Evolutionary conservation across 2,888 invertebrate species (phyloP).

Genomic region (Lasioglossum lativentre): DNA sequence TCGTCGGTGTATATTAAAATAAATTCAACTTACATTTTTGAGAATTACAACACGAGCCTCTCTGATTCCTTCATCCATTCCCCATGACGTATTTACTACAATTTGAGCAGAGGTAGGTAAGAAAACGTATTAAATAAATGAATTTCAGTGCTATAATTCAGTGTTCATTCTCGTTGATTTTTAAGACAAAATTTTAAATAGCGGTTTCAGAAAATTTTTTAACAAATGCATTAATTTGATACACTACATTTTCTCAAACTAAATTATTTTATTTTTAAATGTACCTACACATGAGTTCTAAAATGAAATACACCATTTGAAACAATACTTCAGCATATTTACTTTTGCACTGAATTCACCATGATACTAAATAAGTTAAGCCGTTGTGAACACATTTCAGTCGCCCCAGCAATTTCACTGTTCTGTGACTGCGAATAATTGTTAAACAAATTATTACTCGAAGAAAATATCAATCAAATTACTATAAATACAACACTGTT

Average conservation of each 20-base stretch:
- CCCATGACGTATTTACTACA: neutral
- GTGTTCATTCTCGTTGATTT: neutral
- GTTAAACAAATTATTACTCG: no score
- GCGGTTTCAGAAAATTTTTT: no score
- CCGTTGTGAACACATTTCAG: no score
- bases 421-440: no score
- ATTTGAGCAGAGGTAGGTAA: neutral
- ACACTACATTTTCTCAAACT: no score
- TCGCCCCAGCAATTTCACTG: no score
- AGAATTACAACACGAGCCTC: conserved; percentile 75
- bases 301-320: neutral
- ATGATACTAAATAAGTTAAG: no score
- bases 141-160: neutral
- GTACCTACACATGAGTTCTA: neutral
- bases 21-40: conserved; percentile 83
- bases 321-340: no score
- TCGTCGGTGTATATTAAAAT: conserved; percentile 82
- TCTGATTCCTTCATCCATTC: conserved; percentile 1
- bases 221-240: no score
- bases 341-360: no score
- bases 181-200: neutral
- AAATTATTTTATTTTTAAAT: neutral
- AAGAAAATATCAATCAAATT: no score
- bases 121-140: neutral
- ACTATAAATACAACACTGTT: no score